Percentiles rank a stretch among this genome's conserved stretches.
phyloP scores from a whole-genome alignment of 64 coral and sea anemone genomes.

The Pocillopora verrucosa region DNA sequence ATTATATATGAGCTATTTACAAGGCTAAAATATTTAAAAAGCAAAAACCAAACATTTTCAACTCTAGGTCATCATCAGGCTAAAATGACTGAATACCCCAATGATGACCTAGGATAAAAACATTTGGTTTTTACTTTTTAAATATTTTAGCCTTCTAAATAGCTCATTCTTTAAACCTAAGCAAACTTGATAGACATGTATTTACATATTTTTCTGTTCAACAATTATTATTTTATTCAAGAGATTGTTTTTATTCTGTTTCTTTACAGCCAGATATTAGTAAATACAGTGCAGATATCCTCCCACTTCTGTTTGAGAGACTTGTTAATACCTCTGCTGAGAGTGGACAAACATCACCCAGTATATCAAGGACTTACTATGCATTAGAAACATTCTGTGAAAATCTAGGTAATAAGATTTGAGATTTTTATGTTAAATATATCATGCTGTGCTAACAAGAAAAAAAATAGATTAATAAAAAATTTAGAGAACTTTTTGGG shows the following conservation, averaged over 20 bases:
- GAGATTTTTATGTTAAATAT: no score
- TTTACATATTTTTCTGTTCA: not conserved
- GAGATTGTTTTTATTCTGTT: not conserved
- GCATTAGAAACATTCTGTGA: conserved; percentile 99
- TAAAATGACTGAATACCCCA: no score
- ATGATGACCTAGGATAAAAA: no score
- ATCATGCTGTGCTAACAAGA: not conserved
- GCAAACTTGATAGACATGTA: no score
- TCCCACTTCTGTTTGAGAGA: conserved; percentile 87
- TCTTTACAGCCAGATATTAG: conserved; percentile 94
- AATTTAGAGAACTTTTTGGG: not conserved
- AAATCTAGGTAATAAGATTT: conserved; percentile 74
- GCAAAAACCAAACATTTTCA: no score
- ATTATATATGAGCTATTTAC: no score
- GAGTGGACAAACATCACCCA: conserved; percentile 53
- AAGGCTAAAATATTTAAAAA: no score
- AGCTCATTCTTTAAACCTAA: no score
- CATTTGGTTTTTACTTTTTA: no score
- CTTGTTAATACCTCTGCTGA: conserved; percentile 57
- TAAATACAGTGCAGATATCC: conserved; percentile 73
- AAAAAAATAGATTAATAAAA: not conserved
- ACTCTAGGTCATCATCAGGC: no score
- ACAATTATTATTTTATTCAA: not conserved
- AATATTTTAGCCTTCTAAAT: no score
- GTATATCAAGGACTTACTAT: conserved; percentile 91